Conservation (phyloP, 2,113 vertebrate species). For the Apteryx owenii region DNA sequence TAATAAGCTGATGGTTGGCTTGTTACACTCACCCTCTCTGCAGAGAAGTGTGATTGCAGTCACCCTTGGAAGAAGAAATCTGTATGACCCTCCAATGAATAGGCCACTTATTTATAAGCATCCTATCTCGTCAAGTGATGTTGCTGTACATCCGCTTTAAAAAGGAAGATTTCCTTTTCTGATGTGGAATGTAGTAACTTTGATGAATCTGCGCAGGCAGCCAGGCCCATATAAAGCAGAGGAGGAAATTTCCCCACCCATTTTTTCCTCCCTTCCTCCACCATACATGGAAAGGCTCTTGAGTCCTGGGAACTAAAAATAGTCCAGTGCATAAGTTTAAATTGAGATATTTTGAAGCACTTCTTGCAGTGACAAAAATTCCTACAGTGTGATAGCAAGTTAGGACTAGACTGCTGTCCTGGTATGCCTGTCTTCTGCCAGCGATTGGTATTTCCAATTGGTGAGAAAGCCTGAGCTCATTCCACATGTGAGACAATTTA, state of each 20-base stretch:
- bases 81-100: not conserved
- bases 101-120: constrained; percentile 50
- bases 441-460: not conserved
- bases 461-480: not conserved
- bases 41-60: not conserved
- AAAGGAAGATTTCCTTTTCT: constrained; percentile 64
- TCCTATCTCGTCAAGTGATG: constrained; percentile 43
- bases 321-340: constrained; percentile 53
- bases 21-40: not conserved
- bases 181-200: constrained; percentile 40
- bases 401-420: not conserved
- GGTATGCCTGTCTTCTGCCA: not conserved
- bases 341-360: constrained; percentile 65
- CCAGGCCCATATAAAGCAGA: constrained; percentile 50
- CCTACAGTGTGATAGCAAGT: constrained; percentile 26
- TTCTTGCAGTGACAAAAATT: constrained; percentile 45
- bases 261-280: constrained; percentile 33
- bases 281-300: constrained; percentile 50
- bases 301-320: constrained; percentile 55
- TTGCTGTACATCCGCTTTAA: constrained; percentile 44
- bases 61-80: not conserved
- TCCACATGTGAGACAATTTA: not conserved
- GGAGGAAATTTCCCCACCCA: constrained; percentile 55
- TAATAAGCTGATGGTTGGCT: not conserved
- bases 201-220: constrained; percentile 28